A percentile compares a stretch with the other conserved stretches of the same genome.
These are phyloP conservation scores for Malthinus seriepunctatus DNA, from an alignment of 2,888 invertebrate genomes.

Conservation along the genomic window DNA sequence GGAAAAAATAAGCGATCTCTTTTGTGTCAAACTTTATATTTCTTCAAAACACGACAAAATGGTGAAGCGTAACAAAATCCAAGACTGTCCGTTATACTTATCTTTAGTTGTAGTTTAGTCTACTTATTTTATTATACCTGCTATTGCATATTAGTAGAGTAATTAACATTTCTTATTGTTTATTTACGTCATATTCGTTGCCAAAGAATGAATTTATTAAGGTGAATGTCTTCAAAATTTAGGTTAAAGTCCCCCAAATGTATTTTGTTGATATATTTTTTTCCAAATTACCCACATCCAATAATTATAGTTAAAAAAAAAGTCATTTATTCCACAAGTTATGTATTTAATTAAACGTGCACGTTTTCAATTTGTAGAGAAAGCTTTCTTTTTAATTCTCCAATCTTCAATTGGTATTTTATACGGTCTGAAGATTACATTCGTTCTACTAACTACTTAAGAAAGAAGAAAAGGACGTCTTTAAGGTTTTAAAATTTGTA, in stretches of 20 bases:
- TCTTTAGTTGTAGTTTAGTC: conserved; percentile 10
- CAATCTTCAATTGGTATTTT: conserved; percentile 7
- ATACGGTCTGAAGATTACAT: conserved; percentile 13
- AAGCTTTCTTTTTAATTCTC: conserved; percentile 11
- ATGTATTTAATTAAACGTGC: neutral
- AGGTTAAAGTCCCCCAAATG: no score
- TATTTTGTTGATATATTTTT: no score
- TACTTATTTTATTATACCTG: conserved; percentile 15
- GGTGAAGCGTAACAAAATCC: no score
- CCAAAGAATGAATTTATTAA: no score
- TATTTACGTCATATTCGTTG: conserved; percentile 4
- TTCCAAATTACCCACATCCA: no score
- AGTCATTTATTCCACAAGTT: neutral
- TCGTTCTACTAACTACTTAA: conserved; percentile 12
- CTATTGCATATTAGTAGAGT: conserved; percentile 9
- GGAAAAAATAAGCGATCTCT: no score
- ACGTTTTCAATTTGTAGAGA: conserved; percentile 10
- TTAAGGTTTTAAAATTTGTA: neutral
- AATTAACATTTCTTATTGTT: conserved; percentile 4
- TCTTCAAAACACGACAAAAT: no score
- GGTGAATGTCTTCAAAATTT: no score
- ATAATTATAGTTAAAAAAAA: no score
- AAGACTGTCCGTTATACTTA: no score
- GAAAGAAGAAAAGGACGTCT: conserved; percentile 6
- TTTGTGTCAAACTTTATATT: no score